Evolutionary conservation across 2,888 invertebrate genomes (phyloP), one percentile per base, ranked within the genome.

Genomic region (Hylaea fasciaria): DNA sequence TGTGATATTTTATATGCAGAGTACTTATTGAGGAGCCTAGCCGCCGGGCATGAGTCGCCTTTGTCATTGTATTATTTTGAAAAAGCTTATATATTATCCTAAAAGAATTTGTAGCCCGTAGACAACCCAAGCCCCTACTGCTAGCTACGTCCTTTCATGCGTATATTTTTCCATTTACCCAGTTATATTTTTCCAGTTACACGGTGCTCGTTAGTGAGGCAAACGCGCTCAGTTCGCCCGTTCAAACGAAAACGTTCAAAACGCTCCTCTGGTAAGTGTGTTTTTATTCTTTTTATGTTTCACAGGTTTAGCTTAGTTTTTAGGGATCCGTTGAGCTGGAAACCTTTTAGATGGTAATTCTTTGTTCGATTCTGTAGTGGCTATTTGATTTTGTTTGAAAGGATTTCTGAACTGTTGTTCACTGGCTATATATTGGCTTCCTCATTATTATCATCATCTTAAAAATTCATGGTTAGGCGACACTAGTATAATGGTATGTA

Each of bases 221-320:
- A 76, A 80, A 72, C 81, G 71, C 72, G 76, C 69, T 70, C 74
- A 65, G 74, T 76, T 66, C 81, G 74, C 69, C 69, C 78, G 70
- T 78, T 83, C 82, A 87, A 87, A 83, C 82, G 85, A 77, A 86
- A 85, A 81, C 87, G 89, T 67, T 78, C 83, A 75, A 90, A 89
- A 78, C 87, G 91, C 45, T 85, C 89, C 68, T 69, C 86, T 71
- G 90, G 91, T 88, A 76, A 84, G 81, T 74, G 75, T 72, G 69
- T 77, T 73, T n/a, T 74, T 73, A 65, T 69, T 68, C 66, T 57
- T 71, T 67, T 73, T 77, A 69, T 73, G 65, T 69, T 63, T 68
- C 64, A 49, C 65, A 51, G 55, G 54, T 54, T 65, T 50, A 40
- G 48, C 45, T 40, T 53, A 35, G 50, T 47, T 47, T 56, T 22